Evolutionary conservation across 2,797 vertebrate genomes (phyloP).

Genomic region (Enteromius treurensis): DNA sequence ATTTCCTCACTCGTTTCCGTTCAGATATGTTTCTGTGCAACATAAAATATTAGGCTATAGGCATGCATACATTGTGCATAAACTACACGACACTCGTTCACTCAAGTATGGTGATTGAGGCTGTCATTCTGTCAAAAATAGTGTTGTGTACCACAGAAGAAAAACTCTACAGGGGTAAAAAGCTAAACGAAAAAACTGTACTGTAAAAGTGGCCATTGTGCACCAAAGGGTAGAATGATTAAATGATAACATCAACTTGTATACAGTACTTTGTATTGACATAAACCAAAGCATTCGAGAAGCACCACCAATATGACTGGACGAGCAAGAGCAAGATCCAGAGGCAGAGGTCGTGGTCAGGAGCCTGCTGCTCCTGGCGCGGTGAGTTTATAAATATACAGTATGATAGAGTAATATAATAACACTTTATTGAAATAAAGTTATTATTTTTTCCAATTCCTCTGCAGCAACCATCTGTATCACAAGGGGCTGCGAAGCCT

Average conservation of each 20-base stretch:
- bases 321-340: slow-evolving; percentile 84
- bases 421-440: not conserved
- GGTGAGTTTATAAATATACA: slow-evolving; percentile 38
- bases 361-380: slow-evolving; percentile 70
- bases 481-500: slow-evolving; percentile 44
- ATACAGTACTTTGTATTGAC: not conserved
- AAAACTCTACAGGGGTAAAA: too few relatives aligned
- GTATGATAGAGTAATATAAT: not conserved
- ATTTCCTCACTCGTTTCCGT: not conserved
- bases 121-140: not conserved
- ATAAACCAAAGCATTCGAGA: not conserved
- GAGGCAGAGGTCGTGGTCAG: slow-evolving; percentile 83
- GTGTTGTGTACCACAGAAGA: too few relatives aligned
- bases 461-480: slow-evolving; percentile 45
- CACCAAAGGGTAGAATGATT: not conserved
- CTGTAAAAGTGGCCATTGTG: not conserved
- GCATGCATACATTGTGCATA: not conserved
- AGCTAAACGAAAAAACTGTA: not conserved
- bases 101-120: not conserved
- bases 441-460: not conserved
- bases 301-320: slow-evolving; percentile 85
- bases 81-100: not conserved
- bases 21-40: not conserved
- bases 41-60: not conserved
- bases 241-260: not conserved